Base-by-base conservation (phyloP, 2,888 invertebrate species). In the Phorcus lineatus region DNA sequence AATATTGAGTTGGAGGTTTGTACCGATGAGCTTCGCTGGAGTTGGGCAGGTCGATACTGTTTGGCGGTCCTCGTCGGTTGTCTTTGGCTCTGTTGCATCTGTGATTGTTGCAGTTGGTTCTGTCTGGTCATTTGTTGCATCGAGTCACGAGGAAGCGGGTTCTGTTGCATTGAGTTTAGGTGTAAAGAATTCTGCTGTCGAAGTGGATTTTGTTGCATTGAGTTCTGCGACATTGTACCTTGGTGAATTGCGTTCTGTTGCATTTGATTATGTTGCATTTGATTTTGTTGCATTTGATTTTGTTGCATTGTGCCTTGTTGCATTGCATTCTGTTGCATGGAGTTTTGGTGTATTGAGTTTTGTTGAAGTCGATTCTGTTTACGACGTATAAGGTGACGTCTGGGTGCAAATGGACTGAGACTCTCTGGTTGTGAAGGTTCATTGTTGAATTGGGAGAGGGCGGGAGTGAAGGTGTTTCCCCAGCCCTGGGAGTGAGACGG, bases 381-480 rank as follows among this genome's bases (percentile, higher is more conserved):
- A 57, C 22, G 57, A 47, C 47, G 47, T 47, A 47, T 47, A 13
- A 47, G 19, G 36, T 70, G 70, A 4, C 36, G 31, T 40, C 70
- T 70, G n/a, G 70, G 70, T 2, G 70, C 70, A 40, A 70, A 70
- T 28, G 70, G 70, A 40, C 70, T 70, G 36, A 70, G 70, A 9
- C 70, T 70, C 36, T 70, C 17, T 6, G 40, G 36, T 31, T 57
- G 19, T 11, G 57, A 19, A 9, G 70, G 24, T n/a, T 70, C 36
- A 1, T 74, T 70, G 40, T 31, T 55, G 77, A 76, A 77, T 0
- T 62, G 22, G 11, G 22, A 24, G 24, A 54, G 74, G 24, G 19
- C 31, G 13, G 66, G 79, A 9, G 53, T 70, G 62, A 74, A 66
- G 19, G 52, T 70, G 53, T 74, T 81, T 47, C 53, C 57, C 66